Conservation (phyloP, 2,888 invertebrate genomes). For the Drosophila yooni region DNA sequence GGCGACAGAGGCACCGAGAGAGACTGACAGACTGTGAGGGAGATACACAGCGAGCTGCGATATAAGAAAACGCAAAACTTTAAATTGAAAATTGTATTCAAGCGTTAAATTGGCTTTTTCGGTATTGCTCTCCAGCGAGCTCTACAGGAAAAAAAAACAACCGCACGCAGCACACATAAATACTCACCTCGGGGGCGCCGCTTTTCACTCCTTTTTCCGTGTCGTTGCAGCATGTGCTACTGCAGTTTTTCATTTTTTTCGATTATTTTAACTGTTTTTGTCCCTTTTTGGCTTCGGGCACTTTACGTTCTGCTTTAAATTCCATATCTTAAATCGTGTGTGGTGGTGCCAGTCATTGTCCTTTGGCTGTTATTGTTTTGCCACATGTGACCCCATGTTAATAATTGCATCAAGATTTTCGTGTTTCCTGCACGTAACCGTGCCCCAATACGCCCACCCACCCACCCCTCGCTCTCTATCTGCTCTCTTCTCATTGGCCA, state of each 20-base stretch:
- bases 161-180: slow-evolving; percentile 62
- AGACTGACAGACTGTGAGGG: slow-evolving; percentile 2
- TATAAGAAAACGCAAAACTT: slow-evolving; percentile 74
- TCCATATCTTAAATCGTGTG: slow-evolving; percentile 31
- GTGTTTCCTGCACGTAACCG: slow-evolving; percentile 33
- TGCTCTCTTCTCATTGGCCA: background rate
- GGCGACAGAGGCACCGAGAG: background rate
- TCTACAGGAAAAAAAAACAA: slow-evolving; percentile 34
- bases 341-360: slow-evolving; percentile 37
- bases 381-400: slow-evolving; percentile 43
- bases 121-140: slow-evolving; percentile 47
- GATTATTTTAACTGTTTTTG: slow-evolving; percentile 7
- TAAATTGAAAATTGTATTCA: slow-evolving; percentile 81
- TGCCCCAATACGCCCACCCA: background rate
- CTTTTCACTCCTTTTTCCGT: slow-evolving; percentile 15
- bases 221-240: slow-evolving; percentile 34
- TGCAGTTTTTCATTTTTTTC: slow-evolving; percentile 33
- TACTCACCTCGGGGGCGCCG: slow-evolving; percentile 38
- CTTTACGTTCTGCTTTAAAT: slow-evolving; percentile 21
- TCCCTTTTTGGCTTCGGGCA: background rate
- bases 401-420: slow-evolving; percentile 53
- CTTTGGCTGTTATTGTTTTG: slow-evolving; percentile 20
- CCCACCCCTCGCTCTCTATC: background rate
- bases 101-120: slow-evolving; percentile 81
- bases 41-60: slow-evolving; percentile 32